These are phyloP conservation scores for Philopedon plagiatum DNA, from an alignment of 2,888 invertebrate species.

Conservation along the genomic window DNA sequence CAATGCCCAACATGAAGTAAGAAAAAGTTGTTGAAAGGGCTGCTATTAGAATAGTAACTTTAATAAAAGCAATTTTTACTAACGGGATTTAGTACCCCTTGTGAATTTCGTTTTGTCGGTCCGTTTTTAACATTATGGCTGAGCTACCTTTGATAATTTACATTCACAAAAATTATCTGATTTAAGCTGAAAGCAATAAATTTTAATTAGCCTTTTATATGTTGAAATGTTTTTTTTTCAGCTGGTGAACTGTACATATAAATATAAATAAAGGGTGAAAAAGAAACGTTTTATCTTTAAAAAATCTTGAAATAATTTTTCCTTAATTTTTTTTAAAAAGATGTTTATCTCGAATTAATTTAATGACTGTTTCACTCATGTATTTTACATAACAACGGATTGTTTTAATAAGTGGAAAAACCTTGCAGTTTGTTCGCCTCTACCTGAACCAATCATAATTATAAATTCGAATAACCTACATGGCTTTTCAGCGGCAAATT, in stretches of 20 bases:
- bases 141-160: constrained; percentile 23
- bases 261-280: constrained; percentile 14
- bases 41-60: constrained; percentile 22
- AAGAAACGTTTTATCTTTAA: no score
- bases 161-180: constrained; percentile 43
- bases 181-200: constrained; percentile 42
- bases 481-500: no score
- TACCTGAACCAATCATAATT: no score
- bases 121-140: constrained; percentile 15
- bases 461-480: no score
- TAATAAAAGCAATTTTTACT: constrained; percentile 9
- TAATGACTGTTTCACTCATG: no score
- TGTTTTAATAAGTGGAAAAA: no score
- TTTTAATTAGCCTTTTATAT: constrained; percentile 42
- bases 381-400: no score
- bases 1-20: not conserved
- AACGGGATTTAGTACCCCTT: constrained; percentile 30
- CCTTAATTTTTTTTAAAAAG: no score
- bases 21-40: constrained; percentile 31
- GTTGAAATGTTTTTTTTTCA: constrained; percentile 25
- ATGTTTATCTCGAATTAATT: no score
- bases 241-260: constrained; percentile 24
- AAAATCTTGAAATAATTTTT: no score
- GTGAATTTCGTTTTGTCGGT: constrained; percentile 8
- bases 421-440: no score